These are phyloP conservation scores for Amblyopsis rosae DNA, from an alignment of 2,113 vertebrate species.

Conservation along the genomic window DNA sequence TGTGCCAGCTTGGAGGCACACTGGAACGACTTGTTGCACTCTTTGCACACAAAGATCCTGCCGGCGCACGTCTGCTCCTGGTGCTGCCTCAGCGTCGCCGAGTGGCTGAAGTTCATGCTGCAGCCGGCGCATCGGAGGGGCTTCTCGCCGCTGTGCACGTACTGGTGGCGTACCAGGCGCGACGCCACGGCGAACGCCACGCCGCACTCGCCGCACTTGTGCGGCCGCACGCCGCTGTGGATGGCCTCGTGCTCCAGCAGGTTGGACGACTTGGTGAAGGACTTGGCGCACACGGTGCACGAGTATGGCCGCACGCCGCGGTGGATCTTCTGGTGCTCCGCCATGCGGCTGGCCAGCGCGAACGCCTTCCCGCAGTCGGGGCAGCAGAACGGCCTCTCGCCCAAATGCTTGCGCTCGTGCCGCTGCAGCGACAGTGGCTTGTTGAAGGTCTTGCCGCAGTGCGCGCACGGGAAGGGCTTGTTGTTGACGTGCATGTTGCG, in stretches of 20 bases:
- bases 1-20: slow-evolving; percentile 57
- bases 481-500: slow-evolving; percentile 82
- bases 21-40: slow-evolving; percentile 66
- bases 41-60: slow-evolving; percentile 64
- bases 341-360: slow-evolving; percentile 80
- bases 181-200: slow-evolving; percentile 76
- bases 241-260: slow-evolving; percentile 73
- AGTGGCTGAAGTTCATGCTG: slow-evolving; percentile 52
- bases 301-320: slow-evolving; percentile 44
- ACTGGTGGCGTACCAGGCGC: slow-evolving; percentile 67
- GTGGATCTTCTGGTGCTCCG: slow-evolving; percentile 82
- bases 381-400: slow-evolving; percentile 81
- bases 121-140: slow-evolving; percentile 51
- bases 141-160: slow-evolving; percentile 53
- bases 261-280: slow-evolving; percentile 78
- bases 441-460: slow-evolving; percentile 83
- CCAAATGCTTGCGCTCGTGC: slow-evolving; percentile 83
- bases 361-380: slow-evolving; percentile 78
- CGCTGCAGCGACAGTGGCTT: slow-evolving; percentile 80
- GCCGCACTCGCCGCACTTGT: slow-evolving; percentile 70
- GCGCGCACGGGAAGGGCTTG: slow-evolving; percentile 80
- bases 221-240: slow-evolving; percentile 70
- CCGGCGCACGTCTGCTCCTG: slow-evolving; percentile 58
- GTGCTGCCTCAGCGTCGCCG: slow-evolving; percentile 51
- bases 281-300: slow-evolving; percentile 66